Base-by-base conservation (phyloP, 2,113 vertebrate species). In the Menura novaehollandiae region DNA sequence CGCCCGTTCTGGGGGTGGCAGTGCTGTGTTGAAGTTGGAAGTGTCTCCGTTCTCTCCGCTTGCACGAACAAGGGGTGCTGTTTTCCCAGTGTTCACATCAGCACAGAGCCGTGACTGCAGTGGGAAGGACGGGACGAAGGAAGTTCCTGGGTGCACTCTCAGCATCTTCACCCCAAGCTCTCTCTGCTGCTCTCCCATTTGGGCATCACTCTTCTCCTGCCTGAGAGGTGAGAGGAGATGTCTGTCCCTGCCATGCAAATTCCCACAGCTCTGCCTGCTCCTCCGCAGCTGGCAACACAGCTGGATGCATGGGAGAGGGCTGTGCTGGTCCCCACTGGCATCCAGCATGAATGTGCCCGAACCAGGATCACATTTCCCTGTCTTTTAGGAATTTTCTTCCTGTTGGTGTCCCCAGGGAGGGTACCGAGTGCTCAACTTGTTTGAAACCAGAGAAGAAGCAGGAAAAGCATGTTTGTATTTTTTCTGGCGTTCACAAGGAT, bases 1-100 rank as follows among this genome's bases (percentile, higher is more conserved):
- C n/a, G 2, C 22, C 49, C 17, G 28, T 35, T 66, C 58, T 53
- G 7, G 21, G 74, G 71, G 58, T 76, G 82, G 82, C 75, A 79
- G 71, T 76, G 88, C 52, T 52, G 53, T n/a, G 33, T 14, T 11
- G 2, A 4, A 17, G 52, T 6, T 68, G 67, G 8, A 85, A 60
- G 33, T 2, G 2, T 15, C 9, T 46, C 49, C 11, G 1, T 15
- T 43, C 4, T 2, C 52, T 88, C 33, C 6, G 4, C 49, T 52
- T 8, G 39, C 49, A 28, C 35, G 51, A 30, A 43, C 0, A 13
- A 76, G 28, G 41, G 26, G 4, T 52, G 58, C 39, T 35, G 0
- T 35, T 88, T 60, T 32, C 35, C 3, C 6, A 9, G 35, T 5
- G 12, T 20, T 78, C 32, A 2, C 62, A 4, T 9, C 5, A 0